Evolutionary conservation across 2,113 vertebrate species (phyloP).

Genomic region (Bolborhynchus lineola): DNA sequence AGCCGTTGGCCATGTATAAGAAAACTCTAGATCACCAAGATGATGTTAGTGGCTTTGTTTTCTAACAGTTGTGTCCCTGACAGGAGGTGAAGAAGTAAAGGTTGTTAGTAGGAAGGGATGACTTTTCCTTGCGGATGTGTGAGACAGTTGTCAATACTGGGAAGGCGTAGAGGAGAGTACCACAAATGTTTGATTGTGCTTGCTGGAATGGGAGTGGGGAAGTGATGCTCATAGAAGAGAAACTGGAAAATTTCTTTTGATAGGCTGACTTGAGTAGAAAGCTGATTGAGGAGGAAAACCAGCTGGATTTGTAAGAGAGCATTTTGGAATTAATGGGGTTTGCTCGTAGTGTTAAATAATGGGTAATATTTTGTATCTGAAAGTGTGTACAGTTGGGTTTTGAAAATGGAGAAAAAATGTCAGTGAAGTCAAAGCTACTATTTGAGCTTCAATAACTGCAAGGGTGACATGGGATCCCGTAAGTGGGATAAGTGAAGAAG

Average conservation of each 20-base stretch:
- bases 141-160: neutral
- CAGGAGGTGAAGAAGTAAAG: neutral
- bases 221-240: neutral
- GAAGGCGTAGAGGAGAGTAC: neutral
- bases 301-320: neutral
- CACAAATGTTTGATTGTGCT: accelerated
- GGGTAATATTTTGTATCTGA: neutral
- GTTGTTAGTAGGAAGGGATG: neutral
- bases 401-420: neutral
- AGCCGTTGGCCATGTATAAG: neutral
- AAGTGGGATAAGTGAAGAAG: neutral
- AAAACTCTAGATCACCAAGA: neutral
- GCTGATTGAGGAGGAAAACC: neutral
- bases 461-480: neutral
- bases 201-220: neutral
- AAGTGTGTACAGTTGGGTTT: neutral
- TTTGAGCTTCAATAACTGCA: neutral
- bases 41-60: neutral
- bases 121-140: neutral
- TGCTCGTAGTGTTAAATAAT: neutral
- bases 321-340: neutral
- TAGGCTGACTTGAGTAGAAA: neutral
- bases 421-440: neutral
- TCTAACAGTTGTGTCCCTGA: neutral
- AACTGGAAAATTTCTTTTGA: neutral